Evolutionary conservation across 2,888 invertebrate species (phyloP).

Genomic region (Protophormia terraenovae): DNA sequence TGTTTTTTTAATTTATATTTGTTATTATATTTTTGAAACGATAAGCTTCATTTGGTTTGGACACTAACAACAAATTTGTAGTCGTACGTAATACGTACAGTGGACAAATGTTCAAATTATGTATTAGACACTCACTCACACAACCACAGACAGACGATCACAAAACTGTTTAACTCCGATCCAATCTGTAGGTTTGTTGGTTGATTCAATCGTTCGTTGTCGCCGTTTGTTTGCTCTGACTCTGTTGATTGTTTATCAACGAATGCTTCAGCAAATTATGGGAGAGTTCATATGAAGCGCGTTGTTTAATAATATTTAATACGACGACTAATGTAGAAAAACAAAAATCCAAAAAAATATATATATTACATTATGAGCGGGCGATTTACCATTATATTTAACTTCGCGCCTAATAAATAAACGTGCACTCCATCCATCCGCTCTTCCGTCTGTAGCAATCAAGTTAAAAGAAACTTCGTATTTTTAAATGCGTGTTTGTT

Average conservation of each 20-base stretch:
- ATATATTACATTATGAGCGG: slow-evolving; percentile 46
- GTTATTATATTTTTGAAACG: slow-evolving; percentile 15
- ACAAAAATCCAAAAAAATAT: neutral
- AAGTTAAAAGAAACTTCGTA: slow-evolving; percentile 48
- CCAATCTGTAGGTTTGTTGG: slow-evolving; percentile 29
- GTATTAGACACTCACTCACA: slow-evolving; percentile 27
- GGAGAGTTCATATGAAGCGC: slow-evolving; percentile 57
- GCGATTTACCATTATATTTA: slow-evolving; percentile 57
- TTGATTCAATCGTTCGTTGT: slow-evolving; percentile 27
- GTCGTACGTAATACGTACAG: neutral
- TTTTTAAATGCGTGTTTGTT: slow-evolving; percentile 26
- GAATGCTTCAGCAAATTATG: slow-evolving; percentile 62
- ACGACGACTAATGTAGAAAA: slow-evolving; percentile 37
- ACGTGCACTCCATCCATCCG: slow-evolving; percentile 35
- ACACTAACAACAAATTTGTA: slow-evolving; percentile 1
- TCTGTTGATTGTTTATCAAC: slow-evolving; percentile 68
- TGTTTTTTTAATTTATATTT: neutral
- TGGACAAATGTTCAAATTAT: slow-evolving; percentile 26
- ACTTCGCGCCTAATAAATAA: slow-evolving; percentile 66
- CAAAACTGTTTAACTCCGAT: slow-evolving; percentile 36
- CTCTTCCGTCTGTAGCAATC: slow-evolving; percentile 23
- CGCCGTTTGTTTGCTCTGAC: slow-evolving; percentile 50
- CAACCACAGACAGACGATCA: slow-evolving; percentile 11
- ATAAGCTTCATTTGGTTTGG: slow-evolving; percentile 41
- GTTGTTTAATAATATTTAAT: slow-evolving; percentile 29